Evolutionary conservation across 2,113 vertebrate genomes (phyloP).

Genomic region (Syrmaticus mikado): DNA sequence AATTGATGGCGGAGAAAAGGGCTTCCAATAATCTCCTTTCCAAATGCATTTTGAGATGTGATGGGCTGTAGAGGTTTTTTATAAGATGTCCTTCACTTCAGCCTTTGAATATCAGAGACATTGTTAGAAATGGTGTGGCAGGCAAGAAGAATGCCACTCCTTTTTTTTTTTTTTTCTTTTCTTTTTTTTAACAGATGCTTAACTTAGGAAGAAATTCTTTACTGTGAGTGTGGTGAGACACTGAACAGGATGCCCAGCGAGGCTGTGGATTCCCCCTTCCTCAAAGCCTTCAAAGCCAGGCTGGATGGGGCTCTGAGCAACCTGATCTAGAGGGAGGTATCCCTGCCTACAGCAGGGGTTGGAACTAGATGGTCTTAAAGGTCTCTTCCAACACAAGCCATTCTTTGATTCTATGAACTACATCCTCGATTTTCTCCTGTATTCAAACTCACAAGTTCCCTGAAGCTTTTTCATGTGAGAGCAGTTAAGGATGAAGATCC

Average conservation of each 20-base stretch:
- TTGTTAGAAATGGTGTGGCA: background rate
- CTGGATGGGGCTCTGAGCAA: too few species aligned
- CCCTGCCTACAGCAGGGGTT: too few species aligned
- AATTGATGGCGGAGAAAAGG: background rate
- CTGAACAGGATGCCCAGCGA: too few species aligned
- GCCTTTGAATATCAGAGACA: rapidly evolving
- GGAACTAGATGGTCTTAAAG: too few species aligned
- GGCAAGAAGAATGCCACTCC: rapidly evolving
- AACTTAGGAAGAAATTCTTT: too few species aligned
- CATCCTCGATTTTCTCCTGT: background rate
- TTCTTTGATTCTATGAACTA: too few species aligned
- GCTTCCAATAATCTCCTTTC: background rate
- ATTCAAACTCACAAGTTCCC: background rate
- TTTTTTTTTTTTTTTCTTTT: too few species aligned
- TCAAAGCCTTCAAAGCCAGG: too few species aligned
- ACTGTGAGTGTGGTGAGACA: too few species aligned
- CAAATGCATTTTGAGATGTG: background rate
- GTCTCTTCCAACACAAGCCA: too few species aligned
- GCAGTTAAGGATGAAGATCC: background rate
- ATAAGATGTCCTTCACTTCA: rapidly evolving
- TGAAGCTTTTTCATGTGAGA: rapidly evolving
- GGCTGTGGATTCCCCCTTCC: too few species aligned
- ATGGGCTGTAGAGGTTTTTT: background rate
- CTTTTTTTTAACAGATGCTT: background rate
- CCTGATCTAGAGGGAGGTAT: too few species aligned